Base-by-base conservation (phyloP, 1,140 invertebrate genomes). In the Drosophila nigrodunni region DNA sequence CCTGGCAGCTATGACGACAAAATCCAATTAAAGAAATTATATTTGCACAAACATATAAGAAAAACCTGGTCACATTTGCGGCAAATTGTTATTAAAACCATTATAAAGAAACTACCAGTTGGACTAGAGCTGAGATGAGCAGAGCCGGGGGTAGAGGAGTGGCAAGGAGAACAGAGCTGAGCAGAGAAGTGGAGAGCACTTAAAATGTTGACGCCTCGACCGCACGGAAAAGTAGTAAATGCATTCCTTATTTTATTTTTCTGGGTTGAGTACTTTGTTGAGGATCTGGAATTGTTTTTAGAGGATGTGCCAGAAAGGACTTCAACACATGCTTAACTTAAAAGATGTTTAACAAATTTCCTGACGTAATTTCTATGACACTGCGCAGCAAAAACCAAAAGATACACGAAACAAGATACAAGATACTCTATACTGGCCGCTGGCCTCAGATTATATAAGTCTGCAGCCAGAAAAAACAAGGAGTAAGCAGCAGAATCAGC, bases 1-100 rank as follows among this genome's bases (percentile, higher is more conserved):
- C 59, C 66, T 41, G 64, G 68, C 59, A 35, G 44, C 66, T 18
- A 62, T 57, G 73, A 82, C 82, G 82, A 87, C 82, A 82, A 87
- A 87, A 87, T 87, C 82, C 82, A 87, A 87, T 87, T 87, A 87
- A 87, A 87, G 78, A 87, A 87, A 87, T 87, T 87, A 87, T 87
- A 85, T 87, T 87, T 87, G 78, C 82, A 79, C 81, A 82, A 79
- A 78, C 57, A 58, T 18, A 57, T 25, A 47, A 41, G 49, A 55
- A 58, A 77, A 71, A 72, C 58, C 72, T 71, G 78, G 72, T 60
- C 81, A 82, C 80, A 82, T 79, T 82, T 83, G 77, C 68, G 54
- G 82, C 82, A 87, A 87, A 87, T 82, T 87, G 78, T 87, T 87
- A 87, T 87, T 87, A 87, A 87, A 87, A 80, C 73, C 83, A 80